Base-by-base conservation (phyloP, 2,888 invertebrate species). In the Agrotis segetum region DNA sequence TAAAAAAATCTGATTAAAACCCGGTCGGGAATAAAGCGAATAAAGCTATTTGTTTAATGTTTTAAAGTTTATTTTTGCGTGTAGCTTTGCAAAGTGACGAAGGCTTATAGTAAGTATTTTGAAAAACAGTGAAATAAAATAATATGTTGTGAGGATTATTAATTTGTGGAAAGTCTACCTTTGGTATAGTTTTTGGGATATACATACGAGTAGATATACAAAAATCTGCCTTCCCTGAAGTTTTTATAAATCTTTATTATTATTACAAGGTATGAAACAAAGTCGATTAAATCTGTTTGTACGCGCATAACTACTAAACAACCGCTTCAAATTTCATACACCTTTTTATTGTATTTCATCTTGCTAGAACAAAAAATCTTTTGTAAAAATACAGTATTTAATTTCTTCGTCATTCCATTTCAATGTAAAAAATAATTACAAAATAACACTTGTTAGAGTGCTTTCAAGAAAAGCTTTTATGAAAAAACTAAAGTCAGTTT, bases 31-130 rank as follows among this genome's bases (percentile, higher is more conserved):
- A 67, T 63, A 53, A 55, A 65, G 67, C 67, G 40, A 56, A 67
- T 63, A 53, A 55, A 66, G 67, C 67, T 74, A 77, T 80, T 82
- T 73, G 64, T 74, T 71, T 29, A 62, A 66, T 74, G 52, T 77
- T 61, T 61, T 67, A 63, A 16, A 11, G 3, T 68, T 53, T 44
- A 66, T 71, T 70, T 71, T 60, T 56, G 1, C 55, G 53, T 49
- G 46, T 44, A 29, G 50, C 47, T 71, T 69, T 67, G 56, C 67
- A n/a, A 58, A 67, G n/a, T 71, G 61, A 62, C 56, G 67, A 63
- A 66, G 34, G 34, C 19, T 60, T 67, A 34, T 40, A 67, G 50
- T 21, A 64, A 67, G 50, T 21, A 64, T 80, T 66, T 19, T n/a
- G 29, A 53, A n/a, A 34, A 21, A 9, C 24, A n/a, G 50, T 61